Conservation (phyloP, 1,140 invertebrate species). For the Aphelenchoides besseyi region DNA sequence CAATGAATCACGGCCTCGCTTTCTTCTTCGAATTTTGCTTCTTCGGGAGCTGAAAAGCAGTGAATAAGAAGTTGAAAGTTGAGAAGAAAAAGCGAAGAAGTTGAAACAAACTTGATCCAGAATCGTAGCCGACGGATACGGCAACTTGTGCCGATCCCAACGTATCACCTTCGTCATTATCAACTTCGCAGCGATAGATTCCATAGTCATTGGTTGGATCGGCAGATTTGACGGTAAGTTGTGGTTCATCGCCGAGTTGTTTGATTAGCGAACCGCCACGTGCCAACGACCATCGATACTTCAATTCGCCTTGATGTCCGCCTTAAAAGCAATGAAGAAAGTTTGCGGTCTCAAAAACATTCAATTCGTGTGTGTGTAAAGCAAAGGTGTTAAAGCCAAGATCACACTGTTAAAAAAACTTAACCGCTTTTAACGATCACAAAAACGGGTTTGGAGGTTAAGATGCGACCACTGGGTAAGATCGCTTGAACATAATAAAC, state of each 20-base stretch:
- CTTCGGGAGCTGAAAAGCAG: slow-evolving; percentile 45
- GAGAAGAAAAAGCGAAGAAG: neutral
- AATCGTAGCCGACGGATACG: slow-evolving; percentile 56
- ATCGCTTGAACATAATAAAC: slow-evolving; percentile 33
- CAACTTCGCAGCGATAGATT: slow-evolving; percentile 61
- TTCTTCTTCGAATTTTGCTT: slow-evolving; percentile 55
- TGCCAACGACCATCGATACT: slow-evolving; percentile 57
- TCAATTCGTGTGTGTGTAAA: neutral
- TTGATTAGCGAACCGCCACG: slow-evolving; percentile 56
- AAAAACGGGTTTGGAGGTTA: slow-evolving; percentile 31
- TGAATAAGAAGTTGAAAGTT: neutral
- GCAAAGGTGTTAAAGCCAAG: neutral
- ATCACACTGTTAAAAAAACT: neutral
- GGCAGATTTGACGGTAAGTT: slow-evolving; percentile 52
- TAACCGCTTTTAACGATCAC: slow-evolving; percentile 32
- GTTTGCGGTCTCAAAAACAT: slow-evolving; percentile 23
- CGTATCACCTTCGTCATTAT: slow-evolving; percentile 56
- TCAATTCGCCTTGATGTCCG: slow-evolving; percentile 42
- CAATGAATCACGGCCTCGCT: slow-evolving; percentile 56
- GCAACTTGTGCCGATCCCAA: slow-evolving; percentile 56
- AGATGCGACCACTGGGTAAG: slow-evolving; percentile 28
- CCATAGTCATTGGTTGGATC: slow-evolving; percentile 61
- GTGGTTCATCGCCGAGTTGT: slow-evolving; percentile 46
- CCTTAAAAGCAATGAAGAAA: neutral
- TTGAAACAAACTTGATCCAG: slow-evolving; percentile 30